A percentile compares a stretch with the other conserved stretches of the same genome.
phyloP scores from a whole-genome alignment of 2,888 invertebrate genomes.

The Nebria salina region DNA sequence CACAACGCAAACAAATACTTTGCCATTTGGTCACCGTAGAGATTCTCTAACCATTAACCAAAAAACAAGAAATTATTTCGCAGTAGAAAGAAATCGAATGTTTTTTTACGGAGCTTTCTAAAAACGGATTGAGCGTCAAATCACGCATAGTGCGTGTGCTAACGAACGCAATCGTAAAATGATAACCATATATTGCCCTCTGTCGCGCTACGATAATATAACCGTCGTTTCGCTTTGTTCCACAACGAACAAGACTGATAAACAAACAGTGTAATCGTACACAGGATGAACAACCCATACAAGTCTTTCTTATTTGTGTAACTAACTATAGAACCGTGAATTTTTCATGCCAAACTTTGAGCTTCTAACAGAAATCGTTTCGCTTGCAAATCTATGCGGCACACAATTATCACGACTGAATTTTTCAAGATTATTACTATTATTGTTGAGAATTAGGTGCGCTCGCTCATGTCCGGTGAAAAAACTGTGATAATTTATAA shows the following conservation, averaged over 20 bases:
- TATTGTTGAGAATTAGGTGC: slow-evolving; percentile 34
- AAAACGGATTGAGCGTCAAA: neutral
- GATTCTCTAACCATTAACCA: neutral
- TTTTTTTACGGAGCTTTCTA: neutral
- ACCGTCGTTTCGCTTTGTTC: neutral
- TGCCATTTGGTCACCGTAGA: neutral
- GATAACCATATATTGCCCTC: slow-evolving; percentile 15
- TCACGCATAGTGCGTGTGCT: slow-evolving; percentile 20
- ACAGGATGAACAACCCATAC: neutral
- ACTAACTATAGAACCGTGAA: slow-evolving; percentile 13
- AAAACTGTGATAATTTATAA: slow-evolving; percentile 42
- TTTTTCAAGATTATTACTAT: neutral
- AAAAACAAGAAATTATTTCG: neutral
- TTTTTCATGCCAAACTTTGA: slow-evolving; percentile 29
- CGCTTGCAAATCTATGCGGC: neutral
- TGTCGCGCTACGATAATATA: slow-evolving; percentile 19
- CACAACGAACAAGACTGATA: neutral
- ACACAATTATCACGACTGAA: slow-evolving; percentile 2
- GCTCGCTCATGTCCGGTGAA: slow-evolving; percentile 25
- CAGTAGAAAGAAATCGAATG: slow-evolving; percentile 8
- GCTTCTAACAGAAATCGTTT: neutral
- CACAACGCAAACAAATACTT: neutral
- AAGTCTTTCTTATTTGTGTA: too few species aligned
- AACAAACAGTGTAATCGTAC: neutral
- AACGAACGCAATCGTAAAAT: slow-evolving; percentile 3